Evolutionary conservation across 1,140 invertebrate species (phyloP).

Genomic region (Muscidifurax raptorellus): DNA sequence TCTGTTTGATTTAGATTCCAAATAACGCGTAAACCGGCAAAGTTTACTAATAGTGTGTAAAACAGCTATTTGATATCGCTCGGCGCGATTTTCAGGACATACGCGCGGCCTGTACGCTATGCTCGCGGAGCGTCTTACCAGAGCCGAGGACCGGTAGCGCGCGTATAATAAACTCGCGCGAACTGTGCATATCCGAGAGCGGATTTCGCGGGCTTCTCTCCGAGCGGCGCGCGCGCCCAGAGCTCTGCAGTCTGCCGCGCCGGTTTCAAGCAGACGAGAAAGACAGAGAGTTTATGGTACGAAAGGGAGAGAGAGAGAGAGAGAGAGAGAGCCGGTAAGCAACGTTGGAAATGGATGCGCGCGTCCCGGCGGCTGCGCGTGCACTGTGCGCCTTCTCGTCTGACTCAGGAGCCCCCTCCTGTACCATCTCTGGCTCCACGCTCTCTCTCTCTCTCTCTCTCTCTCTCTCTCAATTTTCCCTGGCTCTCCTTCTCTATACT

Average conservation of each 20-base stretch:
- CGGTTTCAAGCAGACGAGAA: background rate
- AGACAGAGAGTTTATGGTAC: background rate
- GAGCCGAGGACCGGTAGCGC: background rate
- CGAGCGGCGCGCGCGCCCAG: background rate
- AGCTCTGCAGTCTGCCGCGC: background rate
- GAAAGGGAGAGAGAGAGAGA: background rate
- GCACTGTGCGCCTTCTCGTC: slow-evolving; percentile 60
- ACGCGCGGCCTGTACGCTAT: too few relatives aligned
- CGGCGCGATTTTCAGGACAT: too few relatives aligned
- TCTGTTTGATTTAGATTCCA: too few relatives aligned
- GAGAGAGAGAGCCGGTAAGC: background rate
- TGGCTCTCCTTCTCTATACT: slow-evolving; percentile 1
- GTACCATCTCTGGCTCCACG: background rate
- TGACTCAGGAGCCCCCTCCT: slow-evolving; percentile 39
- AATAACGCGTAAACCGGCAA: too few relatives aligned
- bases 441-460: slow-evolving; percentile 26
- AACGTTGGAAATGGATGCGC: slow-evolving; percentile 60
- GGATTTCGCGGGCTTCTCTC: slow-evolving; percentile 66
- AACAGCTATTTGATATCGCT: too few relatives aligned
- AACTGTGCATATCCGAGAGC: slow-evolving; percentile 63
- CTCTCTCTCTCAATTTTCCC: background rate
- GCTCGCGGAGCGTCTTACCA: background rate
- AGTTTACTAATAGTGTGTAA: too few relatives aligned
- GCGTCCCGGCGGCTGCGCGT: slow-evolving; percentile 70
- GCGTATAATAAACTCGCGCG: slow-evolving; percentile 58